These are phyloP conservation scores for Ceyx erithaca DNA, from an alignment of 2,797 vertebrate genomes.

Conservation along the genomic window DNA sequence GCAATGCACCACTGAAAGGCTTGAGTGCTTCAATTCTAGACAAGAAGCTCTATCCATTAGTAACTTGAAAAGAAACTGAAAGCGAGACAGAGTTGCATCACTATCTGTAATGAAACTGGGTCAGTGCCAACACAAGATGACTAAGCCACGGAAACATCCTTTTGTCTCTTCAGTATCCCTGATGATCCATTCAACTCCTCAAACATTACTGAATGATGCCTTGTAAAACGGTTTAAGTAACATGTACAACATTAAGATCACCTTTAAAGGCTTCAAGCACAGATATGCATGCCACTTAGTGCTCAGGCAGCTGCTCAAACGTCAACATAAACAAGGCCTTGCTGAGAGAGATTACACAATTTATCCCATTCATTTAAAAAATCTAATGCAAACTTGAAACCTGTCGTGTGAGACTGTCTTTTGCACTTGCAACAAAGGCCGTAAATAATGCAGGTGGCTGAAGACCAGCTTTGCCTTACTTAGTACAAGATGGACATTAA, in stretches of 20 bases:
- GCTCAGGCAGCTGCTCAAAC: background rate
- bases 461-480: background rate
- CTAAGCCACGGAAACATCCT: constrained; percentile 17
- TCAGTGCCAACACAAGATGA: constrained; percentile 22
- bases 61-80: constrained; percentile 45
- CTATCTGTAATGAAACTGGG: constrained; percentile 23
- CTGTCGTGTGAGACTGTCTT: accelerated
- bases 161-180: background rate
- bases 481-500: background rate
- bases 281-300: background rate
- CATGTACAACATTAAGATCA: background rate
- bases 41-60: background rate
- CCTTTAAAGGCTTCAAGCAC: background rate
- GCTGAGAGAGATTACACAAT: background rate
- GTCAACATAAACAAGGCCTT: background rate
- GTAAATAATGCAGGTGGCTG: background rate
- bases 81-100: background rate
- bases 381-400: background rate
- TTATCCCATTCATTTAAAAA: background rate
- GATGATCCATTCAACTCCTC: background rate
- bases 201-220: background rate
- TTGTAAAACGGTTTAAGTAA: constrained; percentile 2
- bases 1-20: background rate
- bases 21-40: background rate
- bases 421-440: background rate